phyloP scores from a whole-genome alignment of 2,113 vertebrate species.

The Lophochroa leadbeateri region DNA sequence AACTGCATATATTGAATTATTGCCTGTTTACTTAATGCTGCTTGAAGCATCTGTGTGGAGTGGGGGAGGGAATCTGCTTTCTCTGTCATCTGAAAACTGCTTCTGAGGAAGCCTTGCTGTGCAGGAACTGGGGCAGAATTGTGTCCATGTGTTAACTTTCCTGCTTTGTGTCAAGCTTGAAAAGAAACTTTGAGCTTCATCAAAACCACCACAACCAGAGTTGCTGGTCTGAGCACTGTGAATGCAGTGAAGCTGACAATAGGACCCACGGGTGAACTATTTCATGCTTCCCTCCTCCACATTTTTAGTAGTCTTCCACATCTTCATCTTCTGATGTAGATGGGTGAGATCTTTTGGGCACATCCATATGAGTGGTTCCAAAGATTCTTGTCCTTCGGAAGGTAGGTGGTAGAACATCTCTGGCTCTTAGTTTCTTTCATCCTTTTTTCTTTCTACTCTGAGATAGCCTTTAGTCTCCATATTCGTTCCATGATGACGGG shows the following conservation, averaged over 20 bases:
- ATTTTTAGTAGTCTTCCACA: background rate
- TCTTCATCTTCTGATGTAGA: background rate
- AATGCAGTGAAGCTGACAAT: accelerated
- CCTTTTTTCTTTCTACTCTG: background rate
- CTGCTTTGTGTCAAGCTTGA: background rate
- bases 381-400: background rate
- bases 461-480: background rate
- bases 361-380: background rate
- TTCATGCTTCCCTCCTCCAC: background rate
- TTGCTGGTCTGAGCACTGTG: background rate
- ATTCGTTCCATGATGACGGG: background rate
- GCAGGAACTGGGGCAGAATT: background rate
- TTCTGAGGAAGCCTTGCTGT: background rate
- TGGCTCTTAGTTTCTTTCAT: background rate
- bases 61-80: background rate
- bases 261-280: background rate
- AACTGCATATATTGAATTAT: background rate
- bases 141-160: background rate
- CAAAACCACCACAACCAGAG: background rate
- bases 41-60: background rate
- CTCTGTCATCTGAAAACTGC: background rate
- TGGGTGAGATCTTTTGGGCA: background rate
- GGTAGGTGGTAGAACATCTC: background rate
- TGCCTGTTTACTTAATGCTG: background rate
- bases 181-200: background rate